phyloP scores from a whole-genome alignment of 2,113 vertebrate species.

The Mugil cephalus region DNA sequence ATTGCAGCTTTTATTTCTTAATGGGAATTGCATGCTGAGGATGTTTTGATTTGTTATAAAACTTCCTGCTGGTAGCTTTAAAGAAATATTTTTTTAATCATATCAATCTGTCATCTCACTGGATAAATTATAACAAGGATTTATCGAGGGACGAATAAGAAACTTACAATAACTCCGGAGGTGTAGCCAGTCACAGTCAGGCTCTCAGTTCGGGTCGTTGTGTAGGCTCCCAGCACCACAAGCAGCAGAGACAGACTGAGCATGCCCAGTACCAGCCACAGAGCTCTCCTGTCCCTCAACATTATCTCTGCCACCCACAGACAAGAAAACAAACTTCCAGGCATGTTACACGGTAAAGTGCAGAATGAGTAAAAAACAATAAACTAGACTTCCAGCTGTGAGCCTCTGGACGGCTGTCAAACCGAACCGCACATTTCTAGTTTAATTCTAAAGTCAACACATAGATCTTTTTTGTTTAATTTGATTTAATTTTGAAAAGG shows the following conservation, averaged over 20 bases:
- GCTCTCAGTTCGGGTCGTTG: constrained; percentile 75
- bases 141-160: not conserved
- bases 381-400: not conserved
- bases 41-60: constrained; percentile 9
- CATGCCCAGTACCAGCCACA: constrained; percentile 75
- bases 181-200: constrained; percentile 75
- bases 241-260: constrained; percentile 78
- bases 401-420: not conserved
- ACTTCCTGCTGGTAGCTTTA: not conserved
- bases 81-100: not conserved
- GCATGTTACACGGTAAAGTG: not conserved
- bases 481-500: not conserved
- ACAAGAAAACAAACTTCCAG: constrained; percentile 19
- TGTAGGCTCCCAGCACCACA: constrained; percentile 76
- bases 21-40: constrained; percentile 6
- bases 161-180: constrained; percentile 80
- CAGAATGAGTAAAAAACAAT: not conserved
- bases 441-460: not conserved
- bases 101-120: not conserved
- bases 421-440: not conserved
- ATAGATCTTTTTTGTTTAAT: not conserved
- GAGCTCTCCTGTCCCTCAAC: constrained; percentile 59
- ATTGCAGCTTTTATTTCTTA: constrained; percentile 15
- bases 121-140: not conserved
- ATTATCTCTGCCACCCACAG: constrained; percentile 50